phyloP scores from a whole-genome alignment of 2,797 vertebrate species.

The Netta rufina region DNA sequence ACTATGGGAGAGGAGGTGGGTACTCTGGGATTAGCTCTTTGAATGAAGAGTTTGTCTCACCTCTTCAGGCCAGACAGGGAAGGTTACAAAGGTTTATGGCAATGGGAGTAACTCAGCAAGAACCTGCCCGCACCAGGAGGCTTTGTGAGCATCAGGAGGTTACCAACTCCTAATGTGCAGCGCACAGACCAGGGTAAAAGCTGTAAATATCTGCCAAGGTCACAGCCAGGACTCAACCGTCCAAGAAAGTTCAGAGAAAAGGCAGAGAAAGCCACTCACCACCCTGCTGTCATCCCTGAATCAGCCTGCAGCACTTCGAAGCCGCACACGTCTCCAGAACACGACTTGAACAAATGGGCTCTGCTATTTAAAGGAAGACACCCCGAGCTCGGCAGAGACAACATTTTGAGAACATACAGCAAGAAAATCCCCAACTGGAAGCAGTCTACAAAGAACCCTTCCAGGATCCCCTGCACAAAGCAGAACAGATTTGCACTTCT shows the following conservation, averaged over 20 bases:
- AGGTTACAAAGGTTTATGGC: background rate
- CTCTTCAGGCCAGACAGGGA: background rate
- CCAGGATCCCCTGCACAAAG: background rate
- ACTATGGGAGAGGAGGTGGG: background rate
- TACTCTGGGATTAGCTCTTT: background rate
- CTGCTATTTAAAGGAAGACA: background rate
- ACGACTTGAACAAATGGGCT: background rate
- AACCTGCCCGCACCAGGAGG: no score
- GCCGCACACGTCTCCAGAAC: background rate
- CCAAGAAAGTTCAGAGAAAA: background rate
- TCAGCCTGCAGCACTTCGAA: background rate
- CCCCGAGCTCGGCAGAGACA: background rate
- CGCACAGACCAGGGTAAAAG: background rate
- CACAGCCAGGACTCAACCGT: background rate
- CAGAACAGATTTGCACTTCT: background rate
- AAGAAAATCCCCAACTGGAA: background rate
- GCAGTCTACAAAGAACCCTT: background rate
- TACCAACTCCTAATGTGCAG: background rate
- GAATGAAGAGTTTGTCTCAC: background rate
- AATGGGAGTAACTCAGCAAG: background rate
- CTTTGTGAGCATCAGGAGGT: background rate
- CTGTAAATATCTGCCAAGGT: background rate
- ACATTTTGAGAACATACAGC: background rate
- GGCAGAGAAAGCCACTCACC: background rate
- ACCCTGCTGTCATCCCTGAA: background rate